phyloP scores from a whole-genome alignment of 1,140 invertebrate genomes.

The Scylla paramamosain region DNA sequence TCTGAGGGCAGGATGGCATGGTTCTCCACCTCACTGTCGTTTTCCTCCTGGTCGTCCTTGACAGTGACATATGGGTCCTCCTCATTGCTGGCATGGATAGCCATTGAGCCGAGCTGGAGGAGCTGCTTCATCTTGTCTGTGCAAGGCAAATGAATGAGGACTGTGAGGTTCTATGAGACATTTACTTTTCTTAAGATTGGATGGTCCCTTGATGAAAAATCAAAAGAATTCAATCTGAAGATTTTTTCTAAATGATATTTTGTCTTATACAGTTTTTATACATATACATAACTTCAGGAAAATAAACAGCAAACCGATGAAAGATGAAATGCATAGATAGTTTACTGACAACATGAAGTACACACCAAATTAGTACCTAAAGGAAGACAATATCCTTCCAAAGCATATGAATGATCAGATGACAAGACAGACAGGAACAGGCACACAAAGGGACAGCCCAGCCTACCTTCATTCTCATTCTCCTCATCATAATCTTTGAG shows the following conservation, averaged over 20 bases:
- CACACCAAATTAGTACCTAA: no score
- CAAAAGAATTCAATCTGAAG: neutral
- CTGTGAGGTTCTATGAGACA: neutral
- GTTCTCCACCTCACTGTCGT: constrained; percentile 88
- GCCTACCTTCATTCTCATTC: neutral
- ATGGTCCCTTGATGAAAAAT: neutral
- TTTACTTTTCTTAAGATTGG: neutral
- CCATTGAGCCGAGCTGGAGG: constrained; percentile 55
- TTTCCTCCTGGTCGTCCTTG: constrained; percentile 87
- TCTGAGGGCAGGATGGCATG: constrained; percentile 93
- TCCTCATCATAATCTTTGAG: constrained; percentile 50
- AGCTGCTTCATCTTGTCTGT: constrained; percentile 55
- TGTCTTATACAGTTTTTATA: no score
- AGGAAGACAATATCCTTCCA: no score
- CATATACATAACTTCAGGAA: no score
- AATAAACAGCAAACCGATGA: no score
- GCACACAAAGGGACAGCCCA: neutral
- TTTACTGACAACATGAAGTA: neutral
- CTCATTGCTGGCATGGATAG: constrained; percentile 80
- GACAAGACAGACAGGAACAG: neutral
- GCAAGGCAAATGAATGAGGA: neutral
- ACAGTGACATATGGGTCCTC: constrained; percentile 84
- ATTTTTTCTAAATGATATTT: no score
- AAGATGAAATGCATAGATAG: no score
- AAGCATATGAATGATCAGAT: no score